Conservation (phyloP, 2,888 invertebrate genomes). For the Autographa pulchrina region DNA sequence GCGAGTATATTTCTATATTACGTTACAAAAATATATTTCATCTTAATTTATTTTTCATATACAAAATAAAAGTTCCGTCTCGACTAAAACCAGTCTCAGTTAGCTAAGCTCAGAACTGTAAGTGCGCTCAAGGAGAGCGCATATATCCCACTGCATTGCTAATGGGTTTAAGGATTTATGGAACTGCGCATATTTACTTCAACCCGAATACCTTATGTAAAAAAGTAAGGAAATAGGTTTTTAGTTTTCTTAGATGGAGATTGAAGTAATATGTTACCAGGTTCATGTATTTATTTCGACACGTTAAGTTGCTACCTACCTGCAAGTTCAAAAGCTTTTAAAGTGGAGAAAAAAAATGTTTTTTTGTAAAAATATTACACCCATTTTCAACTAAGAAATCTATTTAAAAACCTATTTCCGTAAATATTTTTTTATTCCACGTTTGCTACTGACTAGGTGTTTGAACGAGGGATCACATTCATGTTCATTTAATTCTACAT, state of each 20-base stretch:
- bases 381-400: too few relatives aligned
- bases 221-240: background rate
- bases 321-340: too few relatives aligned
- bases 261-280: background rate
- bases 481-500: too few relatives aligned
- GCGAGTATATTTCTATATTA: too few relatives aligned
- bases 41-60: background rate
- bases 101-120: background rate
- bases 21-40: background rate
- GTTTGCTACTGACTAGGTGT: too few relatives aligned
- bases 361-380: too few relatives aligned
- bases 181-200: slow-evolving; percentile 6
- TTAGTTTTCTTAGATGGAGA: background rate
- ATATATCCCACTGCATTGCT: slow-evolving; percentile 5
- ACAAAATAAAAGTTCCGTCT: background rate
- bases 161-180: slow-evolving; percentile 8
- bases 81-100: background rate
- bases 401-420: too few relatives aligned
- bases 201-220: background rate
- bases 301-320: too few relatives aligned
- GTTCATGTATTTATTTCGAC: too few relatives aligned
- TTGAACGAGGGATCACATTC: too few relatives aligned
- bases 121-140: slow-evolving; percentile 1
- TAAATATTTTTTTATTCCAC: too few relatives aligned
- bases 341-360: too few relatives aligned